Conservation (phyloP, 2,888 invertebrate species). For the Formica aserva region DNA sequence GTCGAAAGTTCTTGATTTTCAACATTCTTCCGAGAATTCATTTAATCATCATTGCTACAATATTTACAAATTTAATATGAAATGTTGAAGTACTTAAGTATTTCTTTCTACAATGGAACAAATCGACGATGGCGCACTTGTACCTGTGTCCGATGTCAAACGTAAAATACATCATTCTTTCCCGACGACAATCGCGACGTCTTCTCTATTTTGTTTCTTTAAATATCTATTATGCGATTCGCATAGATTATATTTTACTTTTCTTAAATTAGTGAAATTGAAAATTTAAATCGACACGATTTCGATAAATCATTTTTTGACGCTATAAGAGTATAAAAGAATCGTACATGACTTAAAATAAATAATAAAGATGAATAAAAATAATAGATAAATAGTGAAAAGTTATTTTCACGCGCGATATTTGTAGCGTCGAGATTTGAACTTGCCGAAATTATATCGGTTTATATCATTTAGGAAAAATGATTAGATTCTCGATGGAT, state of each 20-base stretch:
- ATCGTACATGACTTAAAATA: background rate
- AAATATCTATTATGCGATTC: background rate
- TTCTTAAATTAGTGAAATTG: background rate
- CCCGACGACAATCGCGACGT: conserved; percentile 52
- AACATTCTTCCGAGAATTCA: background rate
- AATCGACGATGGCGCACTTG: conserved; percentile 75
- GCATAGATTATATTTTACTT: background rate
- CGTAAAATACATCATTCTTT: conserved; percentile 64
- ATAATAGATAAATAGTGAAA: background rate
- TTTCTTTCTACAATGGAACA: conserved; percentile 59
- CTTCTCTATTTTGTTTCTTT: background rate
- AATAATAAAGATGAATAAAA: background rate
- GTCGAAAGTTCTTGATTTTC: background rate
- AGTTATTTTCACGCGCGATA: background rate
- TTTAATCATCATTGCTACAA: background rate
- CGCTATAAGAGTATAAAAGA: background rate
- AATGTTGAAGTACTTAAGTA: conserved; percentile 45
- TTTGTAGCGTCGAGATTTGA: background rate
- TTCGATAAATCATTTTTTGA: background rate
- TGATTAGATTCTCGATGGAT: background rate
- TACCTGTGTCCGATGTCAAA: conserved; percentile 72
- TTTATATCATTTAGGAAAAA: background rate
- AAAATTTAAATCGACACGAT: background rate
- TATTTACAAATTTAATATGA: conserved; percentile 2
- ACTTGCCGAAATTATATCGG: conserved; percentile 9